Evolutionary conservation across 2,113 vertebrate species (phyloP), one percentile per base, ranked within the genome.

Genomic region (Megaleporinus macrocephalus): DNA sequence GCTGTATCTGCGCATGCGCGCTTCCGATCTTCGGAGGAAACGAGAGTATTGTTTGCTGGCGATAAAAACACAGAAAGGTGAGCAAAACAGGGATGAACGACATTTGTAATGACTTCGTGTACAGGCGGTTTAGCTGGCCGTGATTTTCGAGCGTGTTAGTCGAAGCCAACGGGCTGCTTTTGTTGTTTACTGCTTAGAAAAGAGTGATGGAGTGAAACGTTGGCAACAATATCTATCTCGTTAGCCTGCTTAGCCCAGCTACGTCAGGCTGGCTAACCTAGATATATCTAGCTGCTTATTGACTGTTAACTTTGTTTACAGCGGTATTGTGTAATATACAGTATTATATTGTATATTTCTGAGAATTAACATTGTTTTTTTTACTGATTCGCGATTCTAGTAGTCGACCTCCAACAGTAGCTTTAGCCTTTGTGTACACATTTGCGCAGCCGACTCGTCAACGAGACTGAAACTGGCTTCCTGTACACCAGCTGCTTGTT

Each of bases 1-100:
- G 61, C 22, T 47, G 7, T 26, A 0, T 69, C 77, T 91, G 89
- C 92, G 93, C 93, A 93, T 92, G 93, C 51, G 90, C 88, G 4
- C 4, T 22, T 81, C 65, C 14, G 30, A 89, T 80, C 81, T 77
- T 69, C 72, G 73, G 4, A 84, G 75, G 81, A 89, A 91, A 89
- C 87, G 84, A 80, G 87, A 89, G 84, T 85, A 78, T 73, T 76
- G 51, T 76, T 81, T 26, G 49, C 73, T 27, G 63, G 27, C 24
- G 63, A 75, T 3, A 59, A 47, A 55, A 76, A 57, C 9, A 69
- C 18, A 30, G 14, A 14, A 68, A n/a, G 63, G 73, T 69, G 20
- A 82, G 72, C 20, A 47, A 69, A 69, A 36, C 20, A 26, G 30
- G 4, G 36, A 12, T 4, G 36, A 13, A 0, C 24, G 22, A n/a